Evolutionary conservation across 2,113 vertebrate species (phyloP).

Genomic region (Brachypteracias leptosomus): DNA sequence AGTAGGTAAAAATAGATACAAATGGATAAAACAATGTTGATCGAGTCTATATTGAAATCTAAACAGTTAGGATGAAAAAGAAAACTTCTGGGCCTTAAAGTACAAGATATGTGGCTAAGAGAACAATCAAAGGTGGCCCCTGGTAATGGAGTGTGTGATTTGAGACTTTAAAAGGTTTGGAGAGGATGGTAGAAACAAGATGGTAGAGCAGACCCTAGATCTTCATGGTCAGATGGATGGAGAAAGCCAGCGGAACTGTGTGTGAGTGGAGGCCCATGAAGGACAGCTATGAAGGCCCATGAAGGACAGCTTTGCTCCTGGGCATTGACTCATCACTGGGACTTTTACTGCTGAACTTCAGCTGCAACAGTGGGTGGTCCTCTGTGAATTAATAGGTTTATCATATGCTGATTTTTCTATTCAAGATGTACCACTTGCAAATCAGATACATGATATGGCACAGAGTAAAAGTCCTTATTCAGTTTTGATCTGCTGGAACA

Average conservation of each 20-base stretch:
- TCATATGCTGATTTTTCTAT: neutral
- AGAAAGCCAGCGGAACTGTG: neutral
- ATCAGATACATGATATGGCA: neutral
- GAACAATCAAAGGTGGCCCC: neutral
- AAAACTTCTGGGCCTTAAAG: neutral
- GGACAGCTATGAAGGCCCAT: neutral
- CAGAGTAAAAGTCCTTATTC: neutral
- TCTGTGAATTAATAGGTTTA: accelerated
- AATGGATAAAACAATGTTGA: neutral
- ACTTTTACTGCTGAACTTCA: neutral
- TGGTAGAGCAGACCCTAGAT: neutral
- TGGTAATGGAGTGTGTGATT: neutral
- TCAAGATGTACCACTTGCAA: neutral
- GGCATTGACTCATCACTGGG: accelerated
- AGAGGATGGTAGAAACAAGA: neutral
- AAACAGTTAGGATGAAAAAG: neutral
- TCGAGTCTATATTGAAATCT: neutral
- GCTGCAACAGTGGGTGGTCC: neutral
- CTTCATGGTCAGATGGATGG: accelerated
- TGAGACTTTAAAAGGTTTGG: neutral
- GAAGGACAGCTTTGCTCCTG: neutral
- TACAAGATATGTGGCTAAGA: neutral
- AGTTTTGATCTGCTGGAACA: neutral
- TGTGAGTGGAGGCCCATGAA: neutral
- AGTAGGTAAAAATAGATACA: neutral